Conservation (phyloP, 2,797 vertebrate genomes). For the Adrianichthys oophorus region DNA sequence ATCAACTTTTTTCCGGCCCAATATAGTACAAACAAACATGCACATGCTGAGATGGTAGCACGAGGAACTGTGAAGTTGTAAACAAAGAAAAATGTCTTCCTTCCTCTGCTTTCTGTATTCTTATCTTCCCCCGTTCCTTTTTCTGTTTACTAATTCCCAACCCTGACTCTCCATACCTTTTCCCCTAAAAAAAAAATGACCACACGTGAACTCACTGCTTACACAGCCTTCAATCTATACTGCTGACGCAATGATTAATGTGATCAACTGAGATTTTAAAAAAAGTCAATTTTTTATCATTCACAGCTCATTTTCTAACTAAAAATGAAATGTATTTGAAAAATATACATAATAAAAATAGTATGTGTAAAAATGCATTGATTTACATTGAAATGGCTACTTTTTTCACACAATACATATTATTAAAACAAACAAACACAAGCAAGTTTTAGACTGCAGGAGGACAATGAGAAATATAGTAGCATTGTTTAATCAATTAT, state of each 20-base stretch:
- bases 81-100: constrained; percentile 39
- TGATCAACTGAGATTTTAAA: neutral
- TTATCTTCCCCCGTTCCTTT: constrained; percentile 11
- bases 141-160: constrained; percentile 15
- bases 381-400: no score
- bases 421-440: no score
- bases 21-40: constrained; percentile 20
- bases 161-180: constrained; percentile 32
- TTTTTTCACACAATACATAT: no score
- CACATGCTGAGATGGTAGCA: constrained; percentile 12
- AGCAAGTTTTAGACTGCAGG: no score
- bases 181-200: constrained; percentile 15
- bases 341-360: no score
- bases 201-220: constrained; percentile 17
- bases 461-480: no score
- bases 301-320: no score
- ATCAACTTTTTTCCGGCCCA: constrained; percentile 34
- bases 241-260: neutral
- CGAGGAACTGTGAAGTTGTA: constrained; percentile 28
- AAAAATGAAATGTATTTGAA: no score
- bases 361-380: no score
- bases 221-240: neutral
- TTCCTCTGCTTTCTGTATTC: constrained; percentile 31
- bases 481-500: no score
- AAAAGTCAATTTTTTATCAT: neutral